Conservation (phyloP, 2,797 vertebrate genomes). For the Platyrinchus mystaceus region DNA sequence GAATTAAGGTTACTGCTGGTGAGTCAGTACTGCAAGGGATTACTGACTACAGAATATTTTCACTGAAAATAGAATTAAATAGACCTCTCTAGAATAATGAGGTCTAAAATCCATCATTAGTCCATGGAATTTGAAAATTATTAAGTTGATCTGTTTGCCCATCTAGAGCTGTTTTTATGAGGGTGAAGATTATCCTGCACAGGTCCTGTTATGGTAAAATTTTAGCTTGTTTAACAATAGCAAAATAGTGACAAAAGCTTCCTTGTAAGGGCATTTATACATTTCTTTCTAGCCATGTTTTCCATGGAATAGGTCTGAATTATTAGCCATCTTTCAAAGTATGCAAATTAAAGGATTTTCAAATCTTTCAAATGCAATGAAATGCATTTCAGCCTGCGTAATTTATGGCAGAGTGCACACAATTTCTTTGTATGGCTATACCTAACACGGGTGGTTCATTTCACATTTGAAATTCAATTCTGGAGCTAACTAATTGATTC, state of each 20-base stretch:
- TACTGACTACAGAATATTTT: not conserved
- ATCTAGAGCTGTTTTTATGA: not conserved
- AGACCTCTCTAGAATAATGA: not conserved
- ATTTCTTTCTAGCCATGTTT: not conserved
- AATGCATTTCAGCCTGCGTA: not conserved
- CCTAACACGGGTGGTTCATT: not conserved
- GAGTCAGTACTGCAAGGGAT: not conserved
- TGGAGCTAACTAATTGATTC: slow-evolving; percentile 27
- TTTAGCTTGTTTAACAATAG: not conserved
- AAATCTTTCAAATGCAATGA: not conserved
- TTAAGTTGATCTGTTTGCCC: not conserved
- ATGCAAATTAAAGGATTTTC: slow-evolving; percentile 4
- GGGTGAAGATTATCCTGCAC: not conserved
- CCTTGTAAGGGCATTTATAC: not conserved
- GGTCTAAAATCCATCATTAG: not conserved
- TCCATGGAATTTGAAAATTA: not conserved
- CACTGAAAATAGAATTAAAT: slow-evolving; percentile 15
- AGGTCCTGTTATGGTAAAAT: not conserved
- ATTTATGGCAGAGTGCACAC: slow-evolving; percentile 15
- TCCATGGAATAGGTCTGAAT: not conserved
- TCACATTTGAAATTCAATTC: slow-evolving; percentile 42
- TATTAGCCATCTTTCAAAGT: slow-evolving; percentile 17
- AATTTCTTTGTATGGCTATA: not conserved
- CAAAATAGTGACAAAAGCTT: not conserved
- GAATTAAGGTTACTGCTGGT: not conserved